phyloP scores from a whole-genome alignment of 2,888 invertebrate species.

The Hartigia nigra region DNA sequence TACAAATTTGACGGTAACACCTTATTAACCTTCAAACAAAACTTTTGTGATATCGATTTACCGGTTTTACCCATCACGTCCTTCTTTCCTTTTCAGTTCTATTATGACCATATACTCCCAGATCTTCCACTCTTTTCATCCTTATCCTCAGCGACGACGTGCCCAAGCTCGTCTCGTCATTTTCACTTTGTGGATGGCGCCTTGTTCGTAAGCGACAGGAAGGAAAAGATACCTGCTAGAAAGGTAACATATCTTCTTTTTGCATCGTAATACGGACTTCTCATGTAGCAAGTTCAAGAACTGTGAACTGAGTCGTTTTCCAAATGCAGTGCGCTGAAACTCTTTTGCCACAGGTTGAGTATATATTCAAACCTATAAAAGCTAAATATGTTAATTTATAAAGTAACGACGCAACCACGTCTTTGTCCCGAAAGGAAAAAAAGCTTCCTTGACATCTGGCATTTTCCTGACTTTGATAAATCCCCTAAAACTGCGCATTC shows the following conservation, averaged over 20 bases:
- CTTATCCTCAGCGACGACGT: background rate
- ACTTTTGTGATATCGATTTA: background rate
- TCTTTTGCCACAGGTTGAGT: background rate
- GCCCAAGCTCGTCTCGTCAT: background rate
- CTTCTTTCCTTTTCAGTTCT: too few species aligned
- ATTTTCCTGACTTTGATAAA: background rate
- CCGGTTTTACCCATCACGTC: background rate
- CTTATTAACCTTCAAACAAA: background rate
- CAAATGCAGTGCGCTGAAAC: background rate
- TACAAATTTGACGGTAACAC: background rate
- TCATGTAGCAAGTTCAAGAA: background rate
- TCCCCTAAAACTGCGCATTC: background rate
- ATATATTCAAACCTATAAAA: background rate
- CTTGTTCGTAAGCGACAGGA: background rate
- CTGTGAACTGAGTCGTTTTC: background rate
- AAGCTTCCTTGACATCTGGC: background rate
- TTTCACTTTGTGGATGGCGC: background rate
- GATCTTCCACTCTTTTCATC: background rate
- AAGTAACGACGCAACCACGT: background rate
- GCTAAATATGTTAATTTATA: background rate
- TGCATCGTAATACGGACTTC: background rate
- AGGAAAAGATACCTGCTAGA: background rate
- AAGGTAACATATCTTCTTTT: background rate
- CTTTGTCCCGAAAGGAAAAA: background rate
- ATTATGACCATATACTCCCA: too few species aligned